Conservation (phyloP, 2,888 invertebrate genomes). For the Hypolimnas misippus region DNA sequence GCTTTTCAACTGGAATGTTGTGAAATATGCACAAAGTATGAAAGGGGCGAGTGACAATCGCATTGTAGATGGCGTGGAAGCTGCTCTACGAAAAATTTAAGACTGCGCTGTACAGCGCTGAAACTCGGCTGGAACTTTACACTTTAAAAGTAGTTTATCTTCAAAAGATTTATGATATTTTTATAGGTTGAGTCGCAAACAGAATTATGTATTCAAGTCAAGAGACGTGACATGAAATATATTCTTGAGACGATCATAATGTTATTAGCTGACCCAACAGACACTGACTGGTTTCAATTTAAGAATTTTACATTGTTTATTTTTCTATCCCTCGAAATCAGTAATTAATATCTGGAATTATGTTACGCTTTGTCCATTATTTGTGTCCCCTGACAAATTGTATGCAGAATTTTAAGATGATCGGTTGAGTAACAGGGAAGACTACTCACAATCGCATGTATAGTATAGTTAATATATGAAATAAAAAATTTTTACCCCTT, state of each 20-base stretch:
- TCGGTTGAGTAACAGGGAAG: too few relatives aligned
- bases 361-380: too few relatives aligned
- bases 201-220: not conserved
- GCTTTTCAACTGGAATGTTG: slow-evolving; percentile 21
- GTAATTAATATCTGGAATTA: too few relatives aligned
- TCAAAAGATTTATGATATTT: slow-evolving; percentile 58
- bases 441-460: too few relatives aligned
- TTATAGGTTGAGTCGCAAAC: slow-evolving; percentile 46
- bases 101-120: slow-evolving; percentile 21
- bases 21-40: slow-evolving; percentile 38
- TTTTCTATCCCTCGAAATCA: too few relatives aligned
- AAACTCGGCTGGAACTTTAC: slow-evolving; percentile 52
- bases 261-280: not conserved
- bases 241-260: not conserved
- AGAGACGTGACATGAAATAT: not conserved
- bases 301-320: too few relatives aligned
- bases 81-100: slow-evolving; percentile 33
- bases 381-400: too few relatives aligned
- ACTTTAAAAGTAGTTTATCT: slow-evolving; percentile 54
- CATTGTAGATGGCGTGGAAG: slow-evolving; percentile 33
- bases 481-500: too few relatives aligned
- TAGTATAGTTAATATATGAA: too few relatives aligned
- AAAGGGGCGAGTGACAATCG: slow-evolving; percentile 37
- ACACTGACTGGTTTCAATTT: too few relatives aligned
- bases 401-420: too few relatives aligned